phyloP scores from a whole-genome alignment of 2,888 invertebrate genomes.

The Agrochola lota region DNA sequence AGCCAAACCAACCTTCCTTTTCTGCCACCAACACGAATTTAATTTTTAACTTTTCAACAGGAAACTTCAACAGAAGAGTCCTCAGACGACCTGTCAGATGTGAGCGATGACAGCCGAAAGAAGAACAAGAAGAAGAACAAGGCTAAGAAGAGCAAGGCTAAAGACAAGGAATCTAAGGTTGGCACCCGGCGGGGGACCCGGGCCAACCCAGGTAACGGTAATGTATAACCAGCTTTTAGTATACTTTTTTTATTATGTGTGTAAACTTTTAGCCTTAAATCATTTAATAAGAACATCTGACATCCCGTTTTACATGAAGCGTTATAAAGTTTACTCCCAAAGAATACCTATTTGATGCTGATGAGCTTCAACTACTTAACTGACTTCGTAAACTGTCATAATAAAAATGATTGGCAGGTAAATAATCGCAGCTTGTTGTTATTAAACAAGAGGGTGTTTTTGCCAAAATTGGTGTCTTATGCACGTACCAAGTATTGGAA shows the following conservation, averaged over 20 bases:
- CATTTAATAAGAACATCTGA: neutral
- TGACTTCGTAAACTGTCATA: neutral
- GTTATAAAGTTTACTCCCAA: neutral
- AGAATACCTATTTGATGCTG: neutral
- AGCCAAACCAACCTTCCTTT: neutral
- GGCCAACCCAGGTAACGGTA: constrained; percentile 83
- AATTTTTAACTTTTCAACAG: constrained; percentile 69
- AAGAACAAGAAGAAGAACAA: constrained; percentile 86
- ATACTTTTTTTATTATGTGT: neutral
- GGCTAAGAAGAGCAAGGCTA: constrained; percentile 49
- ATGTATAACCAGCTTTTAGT: constrained; percentile 30
- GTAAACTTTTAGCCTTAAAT: neutral
- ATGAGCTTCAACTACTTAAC: constrained; percentile 3
- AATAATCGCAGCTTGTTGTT: neutral
- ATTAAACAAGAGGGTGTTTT: neutral
- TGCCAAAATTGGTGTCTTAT: neutral
- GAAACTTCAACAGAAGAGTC: constrained; percentile 85
- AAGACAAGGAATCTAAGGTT: constrained; percentile 51
- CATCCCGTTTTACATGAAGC: neutral
- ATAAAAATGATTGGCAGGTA: neutral
- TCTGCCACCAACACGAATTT: neutral
- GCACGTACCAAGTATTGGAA: neutral
- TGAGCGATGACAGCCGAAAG: constrained; percentile 86
- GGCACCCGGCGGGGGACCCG: constrained; percentile 85
- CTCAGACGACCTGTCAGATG: constrained; percentile 81